phyloP scores from a whole-genome alignment of 2,888 invertebrate genomes.

The Nipponacmea schrenckii region DNA sequence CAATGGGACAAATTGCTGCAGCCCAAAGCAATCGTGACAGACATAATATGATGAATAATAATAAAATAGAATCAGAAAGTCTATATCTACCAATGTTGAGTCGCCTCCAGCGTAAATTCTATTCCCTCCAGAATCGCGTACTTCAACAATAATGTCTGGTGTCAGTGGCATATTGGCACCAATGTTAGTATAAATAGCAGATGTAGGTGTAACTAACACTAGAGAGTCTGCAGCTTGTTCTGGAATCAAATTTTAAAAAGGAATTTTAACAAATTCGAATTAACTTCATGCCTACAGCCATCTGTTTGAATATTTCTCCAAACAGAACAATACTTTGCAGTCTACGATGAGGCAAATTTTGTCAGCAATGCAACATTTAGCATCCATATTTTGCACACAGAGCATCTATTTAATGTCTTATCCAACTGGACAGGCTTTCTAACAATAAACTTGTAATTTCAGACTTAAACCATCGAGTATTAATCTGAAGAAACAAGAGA shows the following conservation, averaged over 20 bases:
- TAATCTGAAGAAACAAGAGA: no score
- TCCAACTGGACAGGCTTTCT: no score
- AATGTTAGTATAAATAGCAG: conserved; percentile 27
- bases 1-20: no score
- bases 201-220: conserved; percentile 26
- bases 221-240: conserved; percentile 32
- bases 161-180: conserved; percentile 40
- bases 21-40: no score
- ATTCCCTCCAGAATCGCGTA: conserved; percentile 26
- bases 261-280: no score
- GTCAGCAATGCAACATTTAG: background rate
- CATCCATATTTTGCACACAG: no score
- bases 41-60: no score
- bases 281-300: no score
- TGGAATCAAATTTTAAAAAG: conserved; percentile 20
- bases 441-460: no score
- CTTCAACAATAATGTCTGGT: conserved; percentile 26
- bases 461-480: no score
- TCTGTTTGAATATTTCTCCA: background rate
- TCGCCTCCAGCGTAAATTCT: conserved; percentile 42
- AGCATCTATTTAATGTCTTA: no score
- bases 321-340: background rate
- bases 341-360: background rate
- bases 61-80: background rate
- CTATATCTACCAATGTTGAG: conserved; percentile 35